Evolutionary conservation across 2,888 invertebrate species (phyloP), one percentile per base, ranked within the genome.

Genomic region (Megalurothrips usitatus): DNA sequence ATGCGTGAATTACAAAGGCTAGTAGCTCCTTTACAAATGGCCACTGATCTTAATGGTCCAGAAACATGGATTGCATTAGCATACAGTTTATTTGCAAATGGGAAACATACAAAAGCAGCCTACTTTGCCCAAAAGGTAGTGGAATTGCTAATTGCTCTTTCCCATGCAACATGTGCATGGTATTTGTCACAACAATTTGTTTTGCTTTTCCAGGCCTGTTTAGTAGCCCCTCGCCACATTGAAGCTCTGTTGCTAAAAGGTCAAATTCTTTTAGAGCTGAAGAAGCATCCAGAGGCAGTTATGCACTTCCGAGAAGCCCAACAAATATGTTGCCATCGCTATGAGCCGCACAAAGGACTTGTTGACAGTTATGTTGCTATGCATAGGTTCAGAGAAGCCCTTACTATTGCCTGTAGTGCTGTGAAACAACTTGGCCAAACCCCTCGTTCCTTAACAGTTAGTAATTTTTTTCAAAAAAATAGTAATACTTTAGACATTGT

Each of bases 31-130:
- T 86, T 75, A 26, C 68, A 75, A 75, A 75, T 75, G 68, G 23
- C 68, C 10, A 11, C 68, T 1, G 68, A 75, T 2, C 75, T 58
- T 82, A 89, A 89, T 81, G 89, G 89, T 2, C 89, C 92, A 6
- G 93, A 94, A 85, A 91, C 93, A 81, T 95, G 94, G 92, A 91
- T 94, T 81, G 92, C 93, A 0, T 89, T 94, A 86, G 94, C 94
- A 1, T 94, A 94, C 87, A 90, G 91, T 80, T 90, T 92, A 83
- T 91, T 91, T 85, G 89, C 91, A 0, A 88, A 89, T 49, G 91
- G 91, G 82, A 92, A 93, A 84, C 90, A 90, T 82, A 91, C 91
- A 28, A 91, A 92, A 84, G 93, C 94, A 0, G 89, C 92, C 2
- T 92, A 92, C 85, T 93, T 94, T 86, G 92, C 92, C 0, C 92